Percentiles rank a stretch among this genome's conserved stretches.
These are phyloP conservation scores for Alauda arvensis DNA, from an alignment of 2,797 vertebrate genomes.

Conservation along the genomic window DNA sequence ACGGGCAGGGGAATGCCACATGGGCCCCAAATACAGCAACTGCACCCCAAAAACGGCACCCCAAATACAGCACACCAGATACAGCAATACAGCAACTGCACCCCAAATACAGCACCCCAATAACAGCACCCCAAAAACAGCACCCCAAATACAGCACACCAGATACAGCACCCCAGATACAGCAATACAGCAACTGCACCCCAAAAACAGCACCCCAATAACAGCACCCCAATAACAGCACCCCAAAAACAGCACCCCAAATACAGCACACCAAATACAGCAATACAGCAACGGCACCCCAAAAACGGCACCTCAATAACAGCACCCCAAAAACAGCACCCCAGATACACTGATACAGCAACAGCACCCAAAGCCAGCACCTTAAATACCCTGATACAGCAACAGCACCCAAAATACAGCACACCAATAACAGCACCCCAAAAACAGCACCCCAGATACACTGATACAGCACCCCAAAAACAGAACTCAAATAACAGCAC, in stretches of 20 bases:
- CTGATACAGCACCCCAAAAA: not conserved
- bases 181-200: not conserved
- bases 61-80: not conserved
- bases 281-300: not conserved
- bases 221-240: not conserved
- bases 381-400: too few relatives aligned
- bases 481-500: too few relatives aligned
- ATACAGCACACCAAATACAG: too few relatives aligned
- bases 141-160: rapidly evolving
- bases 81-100: not conserved
- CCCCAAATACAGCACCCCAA: too few relatives aligned
- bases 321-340: too few relatives aligned
- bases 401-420: too few relatives aligned
- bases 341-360: not conserved
- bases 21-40: rapidly evolving
- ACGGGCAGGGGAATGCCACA: not conserved
- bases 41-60: too few relatives aligned
- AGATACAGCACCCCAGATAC: not conserved
- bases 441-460: not conserved
- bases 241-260: not conserved
- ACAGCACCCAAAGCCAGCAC: too few relatives aligned
- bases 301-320: not conserved
- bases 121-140: too few relatives aligned
- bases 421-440: too few relatives aligned
- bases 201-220: too few relatives aligned